Conservation (phyloP, 2,797 vertebrate species). For the Bradypodion ventrale region DNA sequence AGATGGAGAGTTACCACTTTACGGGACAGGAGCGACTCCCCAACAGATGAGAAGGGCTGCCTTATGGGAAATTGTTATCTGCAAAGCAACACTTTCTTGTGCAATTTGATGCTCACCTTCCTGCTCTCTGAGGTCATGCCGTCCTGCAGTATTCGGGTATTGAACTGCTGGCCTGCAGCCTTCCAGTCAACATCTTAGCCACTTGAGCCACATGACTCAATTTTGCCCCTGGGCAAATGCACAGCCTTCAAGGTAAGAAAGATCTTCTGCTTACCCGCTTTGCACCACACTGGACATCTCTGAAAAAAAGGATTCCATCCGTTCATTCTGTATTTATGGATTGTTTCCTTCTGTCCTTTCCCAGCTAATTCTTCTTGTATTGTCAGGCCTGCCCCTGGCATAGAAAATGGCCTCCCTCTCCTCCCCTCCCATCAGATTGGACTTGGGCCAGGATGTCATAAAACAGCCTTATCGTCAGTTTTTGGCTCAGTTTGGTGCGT, state of each 20-base stretch:
- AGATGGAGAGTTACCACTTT: too few species aligned
- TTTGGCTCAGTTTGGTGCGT: conserved; percentile 7
- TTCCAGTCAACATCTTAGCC: too few species aligned
- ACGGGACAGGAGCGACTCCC: too few species aligned
- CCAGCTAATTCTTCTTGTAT: background rate
- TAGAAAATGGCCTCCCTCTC: background rate
- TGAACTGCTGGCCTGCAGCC: too few species aligned
- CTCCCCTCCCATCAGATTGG: background rate
- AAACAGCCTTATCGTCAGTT: conserved; percentile 37
- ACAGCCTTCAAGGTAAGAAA: background rate
- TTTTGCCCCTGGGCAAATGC: background rate
- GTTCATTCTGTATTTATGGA: background rate
- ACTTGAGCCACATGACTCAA: background rate
- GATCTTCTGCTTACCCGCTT: background rate
- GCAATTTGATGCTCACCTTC: too few species aligned
- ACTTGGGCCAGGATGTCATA: background rate
- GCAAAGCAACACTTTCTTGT: too few species aligned
- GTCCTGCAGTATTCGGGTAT: too few species aligned
- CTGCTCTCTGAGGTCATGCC: too few species aligned
- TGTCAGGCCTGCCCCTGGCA: background rate
- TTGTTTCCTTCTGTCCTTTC: background rate
- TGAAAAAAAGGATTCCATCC: background rate
- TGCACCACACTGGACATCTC: too few species aligned
- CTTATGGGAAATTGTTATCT: too few species aligned
- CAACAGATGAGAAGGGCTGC: too few species aligned